These are phyloP conservation scores for Erpobdella octoculata DNA, from an alignment of 2,888 invertebrate genomes.

Conservation along the genomic window DNA sequence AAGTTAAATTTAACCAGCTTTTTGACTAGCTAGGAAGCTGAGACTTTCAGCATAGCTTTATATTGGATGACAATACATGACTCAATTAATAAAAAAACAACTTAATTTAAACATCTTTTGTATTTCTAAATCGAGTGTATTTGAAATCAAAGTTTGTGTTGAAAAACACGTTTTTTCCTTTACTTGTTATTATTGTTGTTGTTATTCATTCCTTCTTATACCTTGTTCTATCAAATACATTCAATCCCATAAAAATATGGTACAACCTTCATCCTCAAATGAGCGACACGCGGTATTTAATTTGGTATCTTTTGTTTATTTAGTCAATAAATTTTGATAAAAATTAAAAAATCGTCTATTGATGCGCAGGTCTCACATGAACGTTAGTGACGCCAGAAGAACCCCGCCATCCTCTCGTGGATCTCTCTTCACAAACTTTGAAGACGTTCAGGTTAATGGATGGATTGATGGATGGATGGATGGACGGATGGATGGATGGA, in stretches of 20 bases:
- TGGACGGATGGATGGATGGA: too few species aligned
- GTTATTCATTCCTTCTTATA: neutral
- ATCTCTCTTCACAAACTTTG: conserved; percentile 52
- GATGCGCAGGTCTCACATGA: conserved; percentile 39
- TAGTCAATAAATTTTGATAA: neutral
- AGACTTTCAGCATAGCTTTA: too few species aligned
- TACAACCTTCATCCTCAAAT: neutral
- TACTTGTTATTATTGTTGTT: too few species aligned
- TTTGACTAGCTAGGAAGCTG: too few species aligned
- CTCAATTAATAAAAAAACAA: too few species aligned
- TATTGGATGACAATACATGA: too few species aligned
- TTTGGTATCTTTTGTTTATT: neutral
- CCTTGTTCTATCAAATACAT: neutral
- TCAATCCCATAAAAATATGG: neutral
- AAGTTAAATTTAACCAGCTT: too few species aligned
- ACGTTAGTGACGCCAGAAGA: conserved; percentile 39
- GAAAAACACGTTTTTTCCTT: too few species aligned
- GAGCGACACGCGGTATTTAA: neutral
- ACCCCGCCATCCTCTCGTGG: conserved; percentile 46
- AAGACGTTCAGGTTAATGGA: conserved; percentile 51
- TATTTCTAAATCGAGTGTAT: too few species aligned
- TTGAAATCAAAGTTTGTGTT: too few species aligned
- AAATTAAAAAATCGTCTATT: neutral
- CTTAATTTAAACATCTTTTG: too few species aligned
- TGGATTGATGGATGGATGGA: too few species aligned